Evolutionary conservation across 2,113 vertebrate genomes (phyloP), one percentile per base, ranked within the genome.

Genomic region (Calypte anna): DNA sequence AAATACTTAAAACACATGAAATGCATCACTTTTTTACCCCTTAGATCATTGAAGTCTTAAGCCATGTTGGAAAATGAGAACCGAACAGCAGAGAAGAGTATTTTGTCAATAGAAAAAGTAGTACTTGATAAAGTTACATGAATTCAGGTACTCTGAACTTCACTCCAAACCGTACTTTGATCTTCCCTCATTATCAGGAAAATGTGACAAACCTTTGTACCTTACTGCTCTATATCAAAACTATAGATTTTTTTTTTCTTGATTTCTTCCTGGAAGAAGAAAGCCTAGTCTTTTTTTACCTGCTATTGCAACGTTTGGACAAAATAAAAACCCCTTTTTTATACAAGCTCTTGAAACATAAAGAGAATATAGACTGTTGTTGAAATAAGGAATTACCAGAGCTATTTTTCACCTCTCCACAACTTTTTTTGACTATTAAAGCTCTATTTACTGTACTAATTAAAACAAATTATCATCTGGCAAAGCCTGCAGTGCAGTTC

Each of bases 371-470:
- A 62, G 20, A 69, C 7, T 61, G 30, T 68, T 30, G 25, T 28
- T 91, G 50, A 84, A 85, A 73, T 51, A 91, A 70, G 48, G 62
- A 87, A 64, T 94, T 86, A 79, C 44, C 67, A 85, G 86, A 64
- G 25, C 19, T 88, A 79, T 86, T 84, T 66, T 27, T 31, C 9
- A 8, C 21, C 36, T 61, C 18, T 59, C 3, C 33, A 53, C 23
- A 13, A 55, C 11, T 25, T 91, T 84, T 80, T 61, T 50, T 50
- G 16, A 6, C 17, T 54, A 76, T 57, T 31, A 64, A 82, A 66
- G 9, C 22, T 84, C 12, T 82, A 11, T 87, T 94, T 86, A 50
- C 28, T 30, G 3, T 59, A 31, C 21, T 67, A 25, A 31, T 66
- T 75, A 61, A 77, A 46, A 75, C 16, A 86, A 76, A 57, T 24